Percentiles rank a stretch among this genome's conserved stretches.
Evolutionary conservation across 2,888 invertebrate genomes (phyloP).

Genomic region (Philhelius pedissequus): DNA sequence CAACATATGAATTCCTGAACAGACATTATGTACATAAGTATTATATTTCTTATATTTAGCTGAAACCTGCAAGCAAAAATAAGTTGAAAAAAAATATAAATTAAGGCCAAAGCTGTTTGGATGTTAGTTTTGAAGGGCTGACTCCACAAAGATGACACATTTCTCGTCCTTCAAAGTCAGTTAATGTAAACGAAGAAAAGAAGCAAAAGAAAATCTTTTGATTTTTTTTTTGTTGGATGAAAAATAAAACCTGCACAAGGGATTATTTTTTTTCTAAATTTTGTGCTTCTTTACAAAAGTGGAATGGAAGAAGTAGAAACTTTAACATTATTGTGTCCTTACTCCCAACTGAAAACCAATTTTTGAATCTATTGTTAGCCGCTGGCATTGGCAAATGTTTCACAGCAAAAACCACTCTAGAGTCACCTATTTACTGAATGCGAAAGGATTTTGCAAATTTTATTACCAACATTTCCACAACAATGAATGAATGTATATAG

Average conservation of each 20-base stretch:
- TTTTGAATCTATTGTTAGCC: slow-evolving; percentile 45
- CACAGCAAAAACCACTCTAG: slow-evolving; percentile 7
- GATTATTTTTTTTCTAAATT: slow-evolving; percentile 20
- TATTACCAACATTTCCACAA: slow-evolving; percentile 54
- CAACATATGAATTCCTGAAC: background rate
- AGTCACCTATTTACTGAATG: slow-evolving; percentile 19
- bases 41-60: background rate
- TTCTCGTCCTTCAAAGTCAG: slow-evolving; percentile 23
- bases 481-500: slow-evolving; percentile 16
- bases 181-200: slow-evolving; percentile 1
- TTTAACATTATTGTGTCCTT: slow-evolving; percentile 5
- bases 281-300: background rate
- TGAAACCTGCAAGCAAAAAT: background rate
- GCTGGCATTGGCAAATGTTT: slow-evolving; percentile 17
- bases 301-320: background rate
- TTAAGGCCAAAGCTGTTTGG: slow-evolving; percentile 36
- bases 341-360: slow-evolving; percentile 46
- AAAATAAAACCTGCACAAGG: background rate
- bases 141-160: slow-evolving; percentile 45
- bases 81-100: slow-evolving; percentile 35
- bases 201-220: background rate
- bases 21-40: too few species aligned
- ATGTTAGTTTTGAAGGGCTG: slow-evolving; percentile 1
- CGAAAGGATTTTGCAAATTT: slow-evolving; percentile 45
- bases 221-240: background rate